Evolutionary conservation across 1,140 invertebrate species (phyloP), one percentile per base, ranked within the genome.

Genomic region (Atta texana): DNA sequence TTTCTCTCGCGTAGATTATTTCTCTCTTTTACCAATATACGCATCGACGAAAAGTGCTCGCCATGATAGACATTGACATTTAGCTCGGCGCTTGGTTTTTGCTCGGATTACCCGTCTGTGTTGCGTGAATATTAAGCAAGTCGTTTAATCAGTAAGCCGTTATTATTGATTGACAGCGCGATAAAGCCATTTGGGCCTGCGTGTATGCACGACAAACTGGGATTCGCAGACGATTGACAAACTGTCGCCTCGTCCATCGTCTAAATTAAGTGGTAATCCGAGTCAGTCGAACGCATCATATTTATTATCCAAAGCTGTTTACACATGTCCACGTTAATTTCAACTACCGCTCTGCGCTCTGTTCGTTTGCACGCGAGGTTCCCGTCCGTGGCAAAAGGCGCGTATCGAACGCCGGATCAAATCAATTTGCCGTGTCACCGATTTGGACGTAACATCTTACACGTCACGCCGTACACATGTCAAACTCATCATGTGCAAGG

Each of bases 91-190:
- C 14, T 28, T 61, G 18, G 28, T 81, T 87, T 75, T 69, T 76
- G 71, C 64, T 74, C 28, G n/a, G 16, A 71, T 16, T 31, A 72
- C 61, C 59, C 69, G 69, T 10, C 39, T 51, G 64, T 89, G 51
- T 77, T 51, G 76, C 28, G 75, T 87, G 89, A 59, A 76, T 71
- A 85, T 90, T 84, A 84, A 88, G 72, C 86, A 31, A 89, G 81
- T 72, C 86, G 63, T 66, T 89, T 66, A 76, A 88, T 87, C 76
- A 84, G 81, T 77, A 82, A 86, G 71, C 76, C 75, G 57, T 68
- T 78, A 76, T 89, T 89, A 85, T 89, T 71, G 88, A 89, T 90
- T 74, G 88, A 88, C 69, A 78, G 75, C 75, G 61, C 77, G 89
- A 90, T 90, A 90, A 85, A 86, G 76, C 88, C 63, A 75, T 88